Base-by-base conservation (phyloP, 2,888 invertebrate species). In the Biston betularia region DNA sequence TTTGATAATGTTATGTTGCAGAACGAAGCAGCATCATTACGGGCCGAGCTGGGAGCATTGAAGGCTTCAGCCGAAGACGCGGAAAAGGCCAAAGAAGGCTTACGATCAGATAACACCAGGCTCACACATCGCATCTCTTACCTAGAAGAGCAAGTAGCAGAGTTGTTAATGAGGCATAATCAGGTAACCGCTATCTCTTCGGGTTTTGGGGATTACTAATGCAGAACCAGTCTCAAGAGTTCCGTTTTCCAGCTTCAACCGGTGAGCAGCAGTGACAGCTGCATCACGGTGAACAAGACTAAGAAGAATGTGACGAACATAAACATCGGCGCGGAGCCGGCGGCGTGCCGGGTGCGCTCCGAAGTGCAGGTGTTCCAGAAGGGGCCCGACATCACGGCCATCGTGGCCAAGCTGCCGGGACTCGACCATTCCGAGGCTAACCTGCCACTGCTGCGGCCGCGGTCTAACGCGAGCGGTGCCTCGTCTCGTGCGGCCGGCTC, bases 121-220 rank as follows among this genome's bases (percentile, higher is more conserved):
- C 94, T 98, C 68, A 97, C 97, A 12, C 98, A 98, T 87, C 95
- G 98, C 75, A 98, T 98, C 79, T 97, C 97, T 1, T 98, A 98
- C 87, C 94, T 98, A 65, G 98, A 98, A 87, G 98, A 98, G 82
- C 98, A 98, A 89, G 97, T 97, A 73, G 92, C 94, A 0, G 95
- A 96, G 75, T 86, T 96, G 56, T 92, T 96, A 61, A 86, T 88
- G 44, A 85, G 92, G 70, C 92, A 92, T 68, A 73, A 88, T 7
- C 89, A 90, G 86, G 89, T 93, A 75, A 9, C 34, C 6, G 34
- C 7, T 0, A 34, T 7, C n/a, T 50, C 34, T 7, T 4, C 4
- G 48, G 8, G 24, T 24, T 4, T 48, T 11, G 12, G 24, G 11
- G 10, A 24, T 38, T 38, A 48, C 11, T 14, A 48, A 12, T 24